Base-by-base conservation (phyloP, 2,888 invertebrate genomes). In the Timema cristinae region DNA sequence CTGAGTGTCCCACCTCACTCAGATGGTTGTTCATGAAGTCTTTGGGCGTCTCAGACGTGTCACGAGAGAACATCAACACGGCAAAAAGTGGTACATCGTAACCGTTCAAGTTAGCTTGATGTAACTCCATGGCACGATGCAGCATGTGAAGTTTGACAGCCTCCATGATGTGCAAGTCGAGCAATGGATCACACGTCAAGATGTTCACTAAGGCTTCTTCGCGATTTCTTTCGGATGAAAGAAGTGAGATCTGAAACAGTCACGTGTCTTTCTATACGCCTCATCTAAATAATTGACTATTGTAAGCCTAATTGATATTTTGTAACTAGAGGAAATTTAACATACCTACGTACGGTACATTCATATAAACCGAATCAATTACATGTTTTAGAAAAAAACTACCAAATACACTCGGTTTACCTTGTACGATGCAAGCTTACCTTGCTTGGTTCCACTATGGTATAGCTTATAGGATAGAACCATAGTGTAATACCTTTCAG, bases 11-110 rank as follows among this genome's bases (percentile, higher is more conserved):
- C 16, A 83, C 80, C 66, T 77, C 73, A 71, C 82, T 81, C 67
- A 84, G 78, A 77, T 84, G 83, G 73, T 83, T 83, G 66, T 76
- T 77, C 73, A 84, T 77, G 69, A 84, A 81, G 67, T 78, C 78
- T 66, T 76, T 76, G 6, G 82, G 80, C n/a, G 77, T 78, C 61
- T 77, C 74, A 5, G 82, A 83, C 4, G 82, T 79, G 71, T 83
- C 82, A 49, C 83, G 76, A 5, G 82, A 81, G 77, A 83, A 83
- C 77, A 84, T 77, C 68, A 82, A 78, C 78, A 81, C 79, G 7
- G 79, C 82, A 78, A 84, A 83, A 52, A 81, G 77, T 5, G 83
- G 83, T 32, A 82, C 79, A 51, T 80, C 79, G 48, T 73, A 32
- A 10, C 80, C 81, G 47, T 74, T 77, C 47, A 76, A 75, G 71